Evolutionary conservation across 2,888 invertebrate genomes (phyloP), one percentile per base, ranked within the genome.

Genomic region (Trachelus tabidus): DNA sequence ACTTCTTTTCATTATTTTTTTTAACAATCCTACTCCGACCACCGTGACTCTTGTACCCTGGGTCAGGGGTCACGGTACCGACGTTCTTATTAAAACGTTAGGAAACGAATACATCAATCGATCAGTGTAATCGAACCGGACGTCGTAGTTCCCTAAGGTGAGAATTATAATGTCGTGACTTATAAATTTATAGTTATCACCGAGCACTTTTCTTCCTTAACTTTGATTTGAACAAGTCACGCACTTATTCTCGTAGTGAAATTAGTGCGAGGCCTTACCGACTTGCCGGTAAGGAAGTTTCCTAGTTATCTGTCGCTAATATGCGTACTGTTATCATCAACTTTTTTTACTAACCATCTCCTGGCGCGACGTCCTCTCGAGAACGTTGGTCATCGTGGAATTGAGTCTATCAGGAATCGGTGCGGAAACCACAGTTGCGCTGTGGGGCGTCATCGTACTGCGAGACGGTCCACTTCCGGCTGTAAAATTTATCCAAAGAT

Each of bases 381-480:
- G 73, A 0, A 77, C 75, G 73, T 68, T 71, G 23, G 80, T 33
- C 76, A 35, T 23, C 73, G 80, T 77, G 69, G 37, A 30, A 31
- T 30, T 30, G 15, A 31, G 35, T 34, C 30, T 33, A 56, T n/a
- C 31, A 75, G 23, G n/a, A 31, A 23, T 33, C 1, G 33, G 6
- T 56, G 40, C n/a, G 23, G 33, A 12, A 23, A 23, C 11, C 71
- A 15, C 12, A 15, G 12, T 80, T n/a, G 81, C 80, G 12, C 79
- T 82, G 33, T 82, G 82, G 75, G 83, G 81, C 73, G 84, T 87
- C 3, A 86, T 87, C 1, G 89, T 89, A 76, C 89, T 91, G 74
- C 88, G 85, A 4, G 90, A 91, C 12, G 87, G 85, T 40, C 87
- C 87, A 73, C 90, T 89, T 69, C 89, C 89, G 76, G 87, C 90